phyloP scores from a whole-genome alignment of 2,888 invertebrate species.

The Hemicrepidius hirtus region DNA sequence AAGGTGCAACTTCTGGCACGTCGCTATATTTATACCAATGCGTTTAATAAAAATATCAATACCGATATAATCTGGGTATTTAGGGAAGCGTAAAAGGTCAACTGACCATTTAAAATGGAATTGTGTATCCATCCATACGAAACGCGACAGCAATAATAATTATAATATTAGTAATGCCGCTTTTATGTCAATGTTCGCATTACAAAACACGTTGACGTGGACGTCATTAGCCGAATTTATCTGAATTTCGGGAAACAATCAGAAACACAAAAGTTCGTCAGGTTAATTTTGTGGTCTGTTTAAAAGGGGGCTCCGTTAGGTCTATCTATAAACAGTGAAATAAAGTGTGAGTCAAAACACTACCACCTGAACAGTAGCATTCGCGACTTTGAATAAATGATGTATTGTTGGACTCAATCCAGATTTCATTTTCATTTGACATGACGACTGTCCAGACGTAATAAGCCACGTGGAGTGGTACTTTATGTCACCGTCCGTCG shows the following conservation, averaged over 20 bases:
- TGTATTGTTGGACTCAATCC: slow-evolving; percentile 27
- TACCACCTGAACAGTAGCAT: slow-evolving; percentile 20
- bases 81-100: slow-evolving; percentile 1
- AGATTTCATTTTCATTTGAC: slow-evolving; percentile 26
- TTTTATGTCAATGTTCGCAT: not conserved
- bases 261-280: slow-evolving; percentile 36
- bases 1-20: too few relatives aligned
- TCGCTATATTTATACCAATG: not conserved
- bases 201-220: not conserved
- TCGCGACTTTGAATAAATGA: slow-evolving; percentile 15
- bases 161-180: not conserved
- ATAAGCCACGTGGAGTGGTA: slow-evolving; percentile 17
- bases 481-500: slow-evolving; percentile 12
- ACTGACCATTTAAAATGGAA: not conserved
- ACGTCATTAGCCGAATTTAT: slow-evolving; percentile 9
- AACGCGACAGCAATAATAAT: slow-evolving; percentile 3
- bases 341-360: slow-evolving; percentile 13
- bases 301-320: slow-evolving; percentile 14
- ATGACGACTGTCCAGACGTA: slow-evolving; percentile 25
- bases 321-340: not conserved
- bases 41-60: not conserved
- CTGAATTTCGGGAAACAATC: slow-evolving; percentile 28
- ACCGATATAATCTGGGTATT: slow-evolving; percentile 5
- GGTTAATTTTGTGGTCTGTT: slow-evolving; percentile 42
- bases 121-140: not conserved